Evolutionary conservation across 2,888 invertebrate genomes (phyloP).

Genomic region (Oscheius myriophilus): DNA sequence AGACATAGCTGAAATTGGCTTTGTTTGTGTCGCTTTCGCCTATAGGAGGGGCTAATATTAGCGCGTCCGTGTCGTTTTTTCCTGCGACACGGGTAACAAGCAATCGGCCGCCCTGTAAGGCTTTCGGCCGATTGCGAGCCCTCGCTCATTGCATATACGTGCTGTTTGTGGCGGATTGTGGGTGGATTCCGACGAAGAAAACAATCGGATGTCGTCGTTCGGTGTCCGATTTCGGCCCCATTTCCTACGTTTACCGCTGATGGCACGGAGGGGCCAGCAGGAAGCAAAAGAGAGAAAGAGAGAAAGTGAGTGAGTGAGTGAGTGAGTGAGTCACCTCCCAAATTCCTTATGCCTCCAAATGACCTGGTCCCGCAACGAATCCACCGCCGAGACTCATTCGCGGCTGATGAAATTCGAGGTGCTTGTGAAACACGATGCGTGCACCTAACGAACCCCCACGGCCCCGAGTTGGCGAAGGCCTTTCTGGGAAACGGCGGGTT

Average conservation of each 20-base stretch:
- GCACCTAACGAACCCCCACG: slow-evolving; percentile 22
- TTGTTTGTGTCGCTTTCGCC: slow-evolving; percentile 3
- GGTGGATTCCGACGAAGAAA: slow-evolving; percentile 6
- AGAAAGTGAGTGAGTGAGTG: slow-evolving; percentile 13
- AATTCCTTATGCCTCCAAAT: background rate
- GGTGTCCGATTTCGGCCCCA: slow-evolving; percentile 19
- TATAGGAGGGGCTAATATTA: too few relatives aligned
- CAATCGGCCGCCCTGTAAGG: too few relatives aligned
- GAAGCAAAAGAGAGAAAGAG: slow-evolving; percentile 7
- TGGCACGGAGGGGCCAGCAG: background rate
- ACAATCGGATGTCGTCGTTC: slow-evolving; percentile 14
- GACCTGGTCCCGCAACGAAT: background rate
- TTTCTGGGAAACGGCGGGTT: slow-evolving; percentile 4
- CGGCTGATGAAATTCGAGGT: slow-evolving; percentile 26
- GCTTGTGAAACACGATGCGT: slow-evolving; percentile 26
- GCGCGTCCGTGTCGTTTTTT: too few relatives aligned
- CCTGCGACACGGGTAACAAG: too few relatives aligned
- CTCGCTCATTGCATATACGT: too few relatives aligned
- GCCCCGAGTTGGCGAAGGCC: too few relatives aligned
- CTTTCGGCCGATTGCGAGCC: too few relatives aligned
- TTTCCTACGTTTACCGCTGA: slow-evolving; percentile 14
- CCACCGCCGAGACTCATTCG: slow-evolving; percentile 21
- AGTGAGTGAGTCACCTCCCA: background rate
- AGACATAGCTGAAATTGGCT: slow-evolving; percentile 6
- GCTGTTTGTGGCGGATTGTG: background rate